phyloP scores from a whole-genome alignment of 2,888 invertebrate genomes.

The Caenorhabditis afra region DNA sequence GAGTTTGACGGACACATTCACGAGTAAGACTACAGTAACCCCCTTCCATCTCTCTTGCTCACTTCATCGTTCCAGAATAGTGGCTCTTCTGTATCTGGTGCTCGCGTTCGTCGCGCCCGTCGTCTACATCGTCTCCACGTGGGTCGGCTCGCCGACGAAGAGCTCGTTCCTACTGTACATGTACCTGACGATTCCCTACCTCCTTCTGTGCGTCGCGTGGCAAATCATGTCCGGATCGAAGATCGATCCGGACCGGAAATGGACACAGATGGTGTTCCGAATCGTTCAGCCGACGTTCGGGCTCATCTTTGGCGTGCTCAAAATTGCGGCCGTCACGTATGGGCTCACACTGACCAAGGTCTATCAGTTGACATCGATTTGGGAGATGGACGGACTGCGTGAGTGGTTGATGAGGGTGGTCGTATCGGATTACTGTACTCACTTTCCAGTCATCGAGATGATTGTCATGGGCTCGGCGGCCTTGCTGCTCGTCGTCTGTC shows the following conservation, averaged over 20 bases:
- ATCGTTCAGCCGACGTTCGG: constrained; percentile 10
- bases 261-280: constrained; percentile 6
- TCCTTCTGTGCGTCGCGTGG: constrained; percentile 1
- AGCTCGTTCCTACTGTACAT: constrained; percentile 31
- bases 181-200: constrained; percentile 15
- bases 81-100: constrained; percentile 16
- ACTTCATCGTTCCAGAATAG: too few relatives aligned
- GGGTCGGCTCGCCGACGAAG: constrained; percentile 26
- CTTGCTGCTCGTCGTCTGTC: background rate
- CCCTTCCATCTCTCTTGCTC: too few relatives aligned
- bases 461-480: background rate
- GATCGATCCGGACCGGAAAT: background rate
- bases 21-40: too few relatives aligned
- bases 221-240: background rate
- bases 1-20: constrained; percentile 4
- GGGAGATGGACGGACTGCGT: constrained; percentile 21
- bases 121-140: constrained; percentile 15
- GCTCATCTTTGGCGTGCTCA: constrained; percentile 5
- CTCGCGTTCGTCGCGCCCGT: constrained; percentile 9
- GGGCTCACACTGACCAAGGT: background rate
- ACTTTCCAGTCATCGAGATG: constrained; percentile 23
- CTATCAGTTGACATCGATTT: background rate
- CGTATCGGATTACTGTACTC: background rate
- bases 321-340: constrained; percentile 5
- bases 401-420: background rate